A percentile compares a stretch with the other conserved stretches of the same genome.
These are phyloP conservation scores for Rhodophaea formosa DNA, from an alignment of 2,888 invertebrate species.

Conservation along the genomic window DNA sequence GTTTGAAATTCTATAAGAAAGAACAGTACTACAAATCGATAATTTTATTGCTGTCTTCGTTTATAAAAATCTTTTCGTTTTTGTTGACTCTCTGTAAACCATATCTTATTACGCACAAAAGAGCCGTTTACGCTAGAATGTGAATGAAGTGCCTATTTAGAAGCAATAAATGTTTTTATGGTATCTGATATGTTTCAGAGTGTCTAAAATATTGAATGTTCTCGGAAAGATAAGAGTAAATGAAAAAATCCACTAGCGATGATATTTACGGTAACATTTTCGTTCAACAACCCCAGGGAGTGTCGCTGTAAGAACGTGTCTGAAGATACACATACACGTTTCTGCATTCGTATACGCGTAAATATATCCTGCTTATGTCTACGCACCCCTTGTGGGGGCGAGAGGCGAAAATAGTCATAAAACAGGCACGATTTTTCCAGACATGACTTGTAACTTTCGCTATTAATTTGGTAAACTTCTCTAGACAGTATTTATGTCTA, in stretches of 20 bases:
- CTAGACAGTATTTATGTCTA: too few relatives aligned
- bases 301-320: constrained; percentile 12
- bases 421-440: constrained; percentile 51
- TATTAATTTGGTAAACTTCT: too few relatives aligned
- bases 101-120: background rate
- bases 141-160: background rate
- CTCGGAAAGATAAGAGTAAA: background rate
- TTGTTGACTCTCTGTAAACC: background rate
- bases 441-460: background rate
- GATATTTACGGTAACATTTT: constrained; percentile 17
- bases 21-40: background rate
- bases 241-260: constrained; percentile 6
- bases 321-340: constrained; percentile 17
- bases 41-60: background rate
- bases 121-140: background rate
- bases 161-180: background rate
- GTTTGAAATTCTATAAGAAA: background rate
- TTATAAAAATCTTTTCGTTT: background rate
- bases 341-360: constrained; percentile 32
- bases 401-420: constrained; percentile 58
- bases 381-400: constrained; percentile 46
- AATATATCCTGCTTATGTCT: constrained; percentile 48
- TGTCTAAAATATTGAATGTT: constrained; percentile 1
- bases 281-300: constrained; percentile 27
- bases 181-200: background rate